Conservation (phyloP, 2,797 vertebrate genomes). For the Rhinichthys osculus region DNA sequence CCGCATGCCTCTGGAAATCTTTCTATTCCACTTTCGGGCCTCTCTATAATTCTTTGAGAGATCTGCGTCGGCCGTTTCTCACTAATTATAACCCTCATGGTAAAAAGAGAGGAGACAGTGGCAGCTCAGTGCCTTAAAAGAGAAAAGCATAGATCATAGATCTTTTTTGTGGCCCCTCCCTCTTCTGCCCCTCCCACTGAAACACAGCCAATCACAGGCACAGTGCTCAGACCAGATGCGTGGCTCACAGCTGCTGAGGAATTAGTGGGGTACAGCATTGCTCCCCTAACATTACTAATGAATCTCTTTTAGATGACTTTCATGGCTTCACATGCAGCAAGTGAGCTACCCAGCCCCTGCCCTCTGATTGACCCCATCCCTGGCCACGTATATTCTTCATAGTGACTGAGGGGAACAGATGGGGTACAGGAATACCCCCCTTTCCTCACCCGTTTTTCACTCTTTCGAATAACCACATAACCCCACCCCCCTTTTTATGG, state of each 20-base stretch:
- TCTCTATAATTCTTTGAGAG: conserved; percentile 40
- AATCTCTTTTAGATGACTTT: conserved; percentile 46
- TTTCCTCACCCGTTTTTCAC: conserved; percentile 15
- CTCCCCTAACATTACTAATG: conserved; percentile 40
- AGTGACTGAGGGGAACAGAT: conserved; percentile 56
- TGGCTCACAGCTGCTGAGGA: conserved; percentile 46
- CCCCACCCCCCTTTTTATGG: conserved; percentile 35
- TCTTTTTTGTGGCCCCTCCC: neutral
- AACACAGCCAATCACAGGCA: conserved; percentile 19
- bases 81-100: conserved; percentile 40
- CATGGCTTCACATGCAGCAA: conserved; percentile 48
- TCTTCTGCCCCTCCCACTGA: neutral
- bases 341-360: conserved; percentile 59
- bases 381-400: conserved; percentile 42
- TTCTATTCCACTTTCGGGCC: conserved; percentile 15
- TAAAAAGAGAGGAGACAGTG: conserved; percentile 31
- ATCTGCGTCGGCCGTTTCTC: conserved; percentile 2
- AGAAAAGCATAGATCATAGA: conserved; percentile 36
- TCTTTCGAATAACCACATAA: conserved; percentile 39
- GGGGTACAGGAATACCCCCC: conserved; percentile 38
- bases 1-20: conserved; percentile 41
- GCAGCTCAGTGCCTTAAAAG: conserved; percentile 33
- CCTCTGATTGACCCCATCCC: conserved; percentile 48
- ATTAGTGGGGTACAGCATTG: conserved; percentile 43
- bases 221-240: conserved; percentile 25